Evolutionary conservation across 2,113 vertebrate species (phyloP).

Genomic region (Oplegnathus fasciatus): DNA sequence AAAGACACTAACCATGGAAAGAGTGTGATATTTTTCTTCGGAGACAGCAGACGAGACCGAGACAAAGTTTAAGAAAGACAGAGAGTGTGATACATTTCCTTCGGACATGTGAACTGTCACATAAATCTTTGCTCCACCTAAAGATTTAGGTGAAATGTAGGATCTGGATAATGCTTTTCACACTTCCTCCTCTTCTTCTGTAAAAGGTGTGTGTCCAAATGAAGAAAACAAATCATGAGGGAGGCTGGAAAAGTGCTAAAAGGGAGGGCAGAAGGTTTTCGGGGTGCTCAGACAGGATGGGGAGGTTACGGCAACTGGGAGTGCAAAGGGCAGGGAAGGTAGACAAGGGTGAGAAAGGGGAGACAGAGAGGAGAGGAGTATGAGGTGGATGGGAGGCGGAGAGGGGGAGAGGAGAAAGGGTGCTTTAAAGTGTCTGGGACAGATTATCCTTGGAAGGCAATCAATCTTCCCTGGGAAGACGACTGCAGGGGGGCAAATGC

Average conservation of each 20-base stretch:
- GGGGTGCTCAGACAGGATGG: conserved; percentile 60
- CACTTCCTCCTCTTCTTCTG: conserved; percentile 8
- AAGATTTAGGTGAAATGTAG: conserved; percentile 23
- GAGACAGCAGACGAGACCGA: conserved; percentile 27
- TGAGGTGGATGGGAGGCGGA: conserved; percentile 28
- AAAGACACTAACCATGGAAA: conserved; percentile 43
- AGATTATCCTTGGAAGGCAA: conserved; percentile 81
- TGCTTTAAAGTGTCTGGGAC: conserved; percentile 77
- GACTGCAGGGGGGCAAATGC: conserved; percentile 46
- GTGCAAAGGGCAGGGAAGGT: conserved; percentile 61
- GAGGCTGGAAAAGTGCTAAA: conserved; percentile 18
- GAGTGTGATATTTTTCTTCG: conserved; percentile 36
- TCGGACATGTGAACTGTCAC: background rate
- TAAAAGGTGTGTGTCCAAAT: conserved; percentile 11
- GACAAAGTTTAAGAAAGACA: background rate
- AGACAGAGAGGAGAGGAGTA: conserved; percentile 24
- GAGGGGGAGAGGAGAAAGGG: background rate
- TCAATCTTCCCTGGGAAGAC: conserved; percentile 75
- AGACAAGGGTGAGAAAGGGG: conserved; percentile 47
- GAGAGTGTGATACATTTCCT: conserved; percentile 32
- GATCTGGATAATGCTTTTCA: conserved; percentile 21
- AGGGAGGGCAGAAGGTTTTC: conserved; percentile 2
- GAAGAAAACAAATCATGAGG: conserved; percentile 31
- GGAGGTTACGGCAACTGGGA: conserved; percentile 54
- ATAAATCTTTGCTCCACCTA: conserved; percentile 7